These are phyloP conservation scores for Cryptoblepharus egeriae DNA, from an alignment of 2,797 vertebrate genomes.

Conservation along the genomic window DNA sequence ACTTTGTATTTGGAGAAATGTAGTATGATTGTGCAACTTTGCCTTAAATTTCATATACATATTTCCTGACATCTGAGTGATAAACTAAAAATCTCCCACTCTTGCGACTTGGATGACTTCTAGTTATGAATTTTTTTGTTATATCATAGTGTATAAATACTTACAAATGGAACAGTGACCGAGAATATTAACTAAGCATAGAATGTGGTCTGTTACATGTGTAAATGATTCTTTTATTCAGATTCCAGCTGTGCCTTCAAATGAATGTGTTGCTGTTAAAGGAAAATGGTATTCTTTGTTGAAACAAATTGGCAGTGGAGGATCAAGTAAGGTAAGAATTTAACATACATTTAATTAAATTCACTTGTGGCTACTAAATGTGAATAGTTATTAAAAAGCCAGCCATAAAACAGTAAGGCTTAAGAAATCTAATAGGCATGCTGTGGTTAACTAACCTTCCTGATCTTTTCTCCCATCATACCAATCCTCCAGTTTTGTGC, in stretches of 20 bases:
- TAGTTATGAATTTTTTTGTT: too few relatives aligned
- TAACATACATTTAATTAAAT: neutral
- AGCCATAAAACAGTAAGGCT: neutral
- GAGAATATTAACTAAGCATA: neutral
- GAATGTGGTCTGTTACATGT: neutral
- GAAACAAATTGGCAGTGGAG: slow-evolving; percentile 95
- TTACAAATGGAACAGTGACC: neutral
- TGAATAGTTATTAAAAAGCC: neutral
- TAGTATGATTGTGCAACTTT: too few relatives aligned
- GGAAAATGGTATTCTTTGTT: slow-evolving; percentile 90
- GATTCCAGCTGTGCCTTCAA: slow-evolving; percentile 76
- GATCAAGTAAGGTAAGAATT: slow-evolving; percentile 92
- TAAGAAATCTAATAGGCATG: neutral
- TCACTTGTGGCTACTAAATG: neutral
- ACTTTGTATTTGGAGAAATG: too few relatives aligned
- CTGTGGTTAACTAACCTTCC: too few relatives aligned
- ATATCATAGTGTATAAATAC: neutral
- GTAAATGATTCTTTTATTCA: slow-evolving; percentile 43
- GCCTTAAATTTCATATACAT: too few relatives aligned
- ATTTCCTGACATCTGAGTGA: too few relatives aligned
- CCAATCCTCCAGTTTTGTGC: too few relatives aligned
- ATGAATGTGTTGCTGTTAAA: slow-evolving; percentile 90
- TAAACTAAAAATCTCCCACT: too few relatives aligned
- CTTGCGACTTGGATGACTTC: too few relatives aligned
- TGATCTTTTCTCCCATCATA: too few relatives aligned